These are phyloP conservation scores for Aleiodes sp. DNA, from an alignment of 1,140 invertebrate genomes.

Conservation along the genomic window DNA sequence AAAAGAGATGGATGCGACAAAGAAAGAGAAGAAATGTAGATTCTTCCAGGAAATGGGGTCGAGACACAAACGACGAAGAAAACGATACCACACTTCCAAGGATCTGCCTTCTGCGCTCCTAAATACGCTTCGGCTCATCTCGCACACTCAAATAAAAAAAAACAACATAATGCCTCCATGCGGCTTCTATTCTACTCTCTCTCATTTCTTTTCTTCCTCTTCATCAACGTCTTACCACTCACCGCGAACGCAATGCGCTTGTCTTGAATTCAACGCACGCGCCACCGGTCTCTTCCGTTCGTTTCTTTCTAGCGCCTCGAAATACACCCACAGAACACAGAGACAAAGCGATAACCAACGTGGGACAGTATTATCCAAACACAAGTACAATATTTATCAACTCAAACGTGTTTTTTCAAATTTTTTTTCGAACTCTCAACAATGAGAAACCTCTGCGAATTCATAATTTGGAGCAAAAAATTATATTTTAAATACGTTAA, in stretches of 20 bases:
- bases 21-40: constrained; percentile 14
- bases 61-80: constrained; percentile 7
- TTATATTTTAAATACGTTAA: no score
- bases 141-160: neutral
- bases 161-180: neutral
- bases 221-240: constrained; percentile 1
- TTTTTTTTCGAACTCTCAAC: no score
- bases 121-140: constrained; percentile 17
- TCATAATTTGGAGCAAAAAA: no score
- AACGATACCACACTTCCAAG: constrained; percentile 21
- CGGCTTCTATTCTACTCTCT: constrained; percentile 6
- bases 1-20: constrained; percentile 18
- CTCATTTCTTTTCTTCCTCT: neutral
- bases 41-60: constrained; percentile 40
- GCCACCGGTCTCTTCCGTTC: constrained; percentile 47
- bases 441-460: no score
- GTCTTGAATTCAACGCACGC: constrained; percentile 57
- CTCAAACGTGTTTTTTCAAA: no score
- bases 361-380: constrained; percentile 9
- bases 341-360: neutral
- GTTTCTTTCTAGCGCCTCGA: constrained; percentile 38
- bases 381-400: no score
- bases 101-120: constrained; percentile 19
- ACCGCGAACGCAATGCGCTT: constrained; percentile 30
- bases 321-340: constrained; percentile 1